These are phyloP conservation scores for Psittacus erithacus DNA, from an alignment of 2,113 vertebrate species.

Conservation along the genomic window DNA sequence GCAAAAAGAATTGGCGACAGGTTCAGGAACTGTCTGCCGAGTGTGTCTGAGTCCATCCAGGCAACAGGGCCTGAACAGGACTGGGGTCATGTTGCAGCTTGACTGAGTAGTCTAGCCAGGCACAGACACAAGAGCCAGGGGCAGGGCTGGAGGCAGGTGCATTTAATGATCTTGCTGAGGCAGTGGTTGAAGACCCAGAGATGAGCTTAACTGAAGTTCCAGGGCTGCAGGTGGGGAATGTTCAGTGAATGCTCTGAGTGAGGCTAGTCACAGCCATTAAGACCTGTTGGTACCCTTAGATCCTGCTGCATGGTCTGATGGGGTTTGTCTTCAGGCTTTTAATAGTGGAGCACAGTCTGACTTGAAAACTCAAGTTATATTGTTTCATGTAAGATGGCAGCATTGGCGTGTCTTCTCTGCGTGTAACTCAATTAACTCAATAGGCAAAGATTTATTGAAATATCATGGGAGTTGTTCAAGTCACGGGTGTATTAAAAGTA, in stretches of 20 bases:
- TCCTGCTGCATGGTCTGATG: background rate
- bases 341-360: background rate
- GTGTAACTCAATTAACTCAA: background rate
- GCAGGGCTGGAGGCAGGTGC: rapidly evolving
- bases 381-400: background rate
- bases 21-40: background rate
- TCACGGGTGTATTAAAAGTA: background rate
- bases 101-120: background rate
- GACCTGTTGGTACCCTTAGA: background rate
- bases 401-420: background rate
- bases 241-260: background rate
- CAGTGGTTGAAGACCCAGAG: background rate
- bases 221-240: background rate
- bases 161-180: rapidly evolving
- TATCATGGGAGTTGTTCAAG: background rate
- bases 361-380: background rate
- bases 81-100: background rate
- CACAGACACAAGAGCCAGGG: background rate
- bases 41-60: background rate
- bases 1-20: background rate
- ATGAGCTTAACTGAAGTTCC: background rate
- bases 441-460: background rate
- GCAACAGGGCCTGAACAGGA: background rate
- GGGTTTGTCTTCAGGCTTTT: background rate
- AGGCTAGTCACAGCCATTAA: background rate